Evolutionary conservation across 1,140 invertebrate species (phyloP), one percentile per base, ranked within the genome.

Genomic region (Kradibia gibbosae): DNA sequence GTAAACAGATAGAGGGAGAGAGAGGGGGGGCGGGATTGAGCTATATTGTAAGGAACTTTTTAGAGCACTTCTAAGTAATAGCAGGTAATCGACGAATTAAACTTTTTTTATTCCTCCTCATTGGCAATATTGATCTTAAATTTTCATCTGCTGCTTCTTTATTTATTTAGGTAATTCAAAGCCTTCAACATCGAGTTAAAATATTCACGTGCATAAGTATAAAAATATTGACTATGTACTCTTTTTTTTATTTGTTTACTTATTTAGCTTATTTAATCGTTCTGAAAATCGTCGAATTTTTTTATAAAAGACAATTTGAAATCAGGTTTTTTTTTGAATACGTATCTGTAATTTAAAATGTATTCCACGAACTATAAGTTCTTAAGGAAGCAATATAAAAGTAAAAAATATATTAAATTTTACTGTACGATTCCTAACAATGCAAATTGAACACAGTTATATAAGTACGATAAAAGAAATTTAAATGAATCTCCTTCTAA

Each of bases 51-150:
- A n/a, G n/a, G n/a, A n/a, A n/a, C 45, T 79, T 70, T 72, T 50
- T 67, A 72, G 7, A 48, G 25, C 50, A 71, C 71, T 70, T 53
- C 42, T 71, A 75, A 81, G 75, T 60, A 81, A 81, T 81, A 75
- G 71, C 57, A 31, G n/a, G 60, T 70, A 81, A 73, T 81, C 79
- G 79, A 81, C 55, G 62, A 81, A 81, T 81, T 81, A 81, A 81
- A 42, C 48, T 57, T 22, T 57, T 31, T 42, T 10, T 42, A n/a
- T 75, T 31, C 62, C 4, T 39, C 48, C 53, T 72, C 48, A 45
- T 11, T 45, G 75, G 15, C 22, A 75, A 50, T 39, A 36, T 48
- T 31, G 62, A 31, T 28, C 53, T 50, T 78, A 78, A 28, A 67
- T 70, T 25, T 78, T 15, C 36, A 20, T 22, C 36, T 17, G n/a